A percentile compares a stretch with the other conserved stretches of the same genome.
phyloP scores from a whole-genome alignment of 2,113 vertebrate species.

The Leucopsar rothschildi region DNA sequence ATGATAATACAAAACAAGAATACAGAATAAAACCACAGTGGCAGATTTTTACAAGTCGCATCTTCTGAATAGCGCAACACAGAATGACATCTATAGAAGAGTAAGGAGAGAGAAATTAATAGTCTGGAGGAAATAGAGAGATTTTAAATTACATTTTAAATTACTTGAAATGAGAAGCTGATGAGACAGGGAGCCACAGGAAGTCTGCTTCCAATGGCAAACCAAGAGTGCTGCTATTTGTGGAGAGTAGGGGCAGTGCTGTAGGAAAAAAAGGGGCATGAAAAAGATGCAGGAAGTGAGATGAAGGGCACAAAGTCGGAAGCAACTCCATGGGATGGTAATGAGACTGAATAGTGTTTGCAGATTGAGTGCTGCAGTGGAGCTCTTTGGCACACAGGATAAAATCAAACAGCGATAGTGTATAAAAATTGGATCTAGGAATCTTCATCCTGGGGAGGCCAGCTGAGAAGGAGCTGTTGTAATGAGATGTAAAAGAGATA shows the following conservation, averaged over 20 bases:
- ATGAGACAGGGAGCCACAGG: conserved; percentile 60
- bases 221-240: conserved; percentile 67
- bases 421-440: not conserved
- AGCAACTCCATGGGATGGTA: conserved; percentile 34
- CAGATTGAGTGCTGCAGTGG: not conserved
- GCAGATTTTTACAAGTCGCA: not conserved
- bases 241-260: conserved; percentile 53
- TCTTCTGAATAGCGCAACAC: not conserved
- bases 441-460: not conserved
- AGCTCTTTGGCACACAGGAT: not conserved
- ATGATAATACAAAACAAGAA: conserved; percentile 24
- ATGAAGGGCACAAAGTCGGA: conserved; percentile 47
- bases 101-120: conserved; percentile 62
- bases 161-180: conserved; percentile 65
- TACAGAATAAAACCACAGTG: conserved; percentile 8
- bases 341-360: conserved; percentile 8
- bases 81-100: conserved; percentile 35
- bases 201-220: conserved; percentile 61
- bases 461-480: not conserved
- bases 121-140: conserved; percentile 59
- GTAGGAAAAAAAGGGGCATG: conserved; percentile 26
- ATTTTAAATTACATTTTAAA: conserved; percentile 68
- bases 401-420: not conserved
- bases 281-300: conserved; percentile 38
- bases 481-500: conserved; percentile 11